Conservation (phyloP, 1,140 invertebrate species). For the Thereuonema tuberculata region DNA sequence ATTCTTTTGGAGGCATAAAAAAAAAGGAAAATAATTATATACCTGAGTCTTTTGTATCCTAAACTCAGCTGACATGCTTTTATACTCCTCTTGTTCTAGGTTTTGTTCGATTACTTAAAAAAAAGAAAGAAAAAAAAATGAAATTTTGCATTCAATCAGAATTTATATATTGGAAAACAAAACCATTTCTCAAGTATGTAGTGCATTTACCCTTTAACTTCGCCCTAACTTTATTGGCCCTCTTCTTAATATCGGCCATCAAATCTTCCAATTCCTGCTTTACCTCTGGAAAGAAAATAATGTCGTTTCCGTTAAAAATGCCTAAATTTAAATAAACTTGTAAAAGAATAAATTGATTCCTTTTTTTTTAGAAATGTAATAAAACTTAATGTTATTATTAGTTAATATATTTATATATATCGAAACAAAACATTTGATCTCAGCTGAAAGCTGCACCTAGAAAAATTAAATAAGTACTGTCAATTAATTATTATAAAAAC, state of each 20-base stretch:
- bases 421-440: too few species aligned
- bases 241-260: constrained; percentile 99
- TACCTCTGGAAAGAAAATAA: constrained; percentile 76
- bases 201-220: constrained; percentile 98
- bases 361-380: constrained; percentile 9
- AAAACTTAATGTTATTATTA: constrained; percentile 13
- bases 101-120: constrained; percentile 91
- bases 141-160: constrained; percentile 10
- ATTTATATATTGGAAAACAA: neutral
- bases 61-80: constrained; percentile 92
- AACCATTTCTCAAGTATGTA: too few species aligned
- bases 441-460: too few species aligned
- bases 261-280: constrained; percentile 98
- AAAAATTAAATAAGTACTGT: too few species aligned
- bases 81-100: constrained; percentile 97
- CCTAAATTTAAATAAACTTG: neutral
- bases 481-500: too few species aligned
- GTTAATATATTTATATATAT: neutral
- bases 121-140: too few species aligned
- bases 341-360: constrained; percentile 20
- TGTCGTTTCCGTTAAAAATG: too few species aligned
- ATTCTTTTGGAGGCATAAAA: too few species aligned
- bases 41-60: too few species aligned
- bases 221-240: constrained; percentile 96
- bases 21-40: too few species aligned